Evolutionary conservation across 2,113 vertebrate species (phyloP), one percentile per base, ranked within the genome.

Genomic region (Colinus virginianus): DNA sequence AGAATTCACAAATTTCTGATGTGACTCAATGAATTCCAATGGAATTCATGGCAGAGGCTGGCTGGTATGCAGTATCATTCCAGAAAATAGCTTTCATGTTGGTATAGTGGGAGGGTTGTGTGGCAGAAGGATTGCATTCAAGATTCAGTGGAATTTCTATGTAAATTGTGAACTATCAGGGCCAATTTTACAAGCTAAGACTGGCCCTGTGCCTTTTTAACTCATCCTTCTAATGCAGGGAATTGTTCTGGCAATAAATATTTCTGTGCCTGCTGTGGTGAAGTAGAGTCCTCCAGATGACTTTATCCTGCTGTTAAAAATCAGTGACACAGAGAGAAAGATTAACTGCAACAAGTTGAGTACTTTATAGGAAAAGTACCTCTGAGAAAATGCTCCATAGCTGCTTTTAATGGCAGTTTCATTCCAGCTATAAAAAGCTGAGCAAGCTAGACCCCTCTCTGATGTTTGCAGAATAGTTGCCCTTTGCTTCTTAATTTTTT

Each of bases 241-340:
- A 95, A 64, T 89, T 74, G 74, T 67, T 89, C 87, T 87, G 78
- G 88, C 84, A 43, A 28, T 34, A 80, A 89, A 69, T 80, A 71
- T 89, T 90, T 85, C 68, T 82, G 61, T 85, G 87, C 75, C 81
- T 92, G 89, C 87, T 92, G 71, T 67, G 71, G 64, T 80, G 59
- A 36, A 61, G 25, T 61, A 40, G 26, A 87, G 69, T 91, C 81
- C 89, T 91, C 89, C 75, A 87, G 71, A 22, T 85, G 81, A 75
- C 38, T 95, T 94, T 53, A 70, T 46, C 78, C 81, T 91, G 75
- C 89, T 93, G 84, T 56, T 96, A 64, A 80, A 84, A 95, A 93
- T 92, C 85, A 94, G 75, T 55, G 78, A 25, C 92, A 92, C 32
- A 64, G 84, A 62, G 63, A 92, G 71, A 85, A 93, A 90, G 82